Conservation (phyloP, 2,113 vertebrate species). For the Machaerirhynchus nigripectus region DNA sequence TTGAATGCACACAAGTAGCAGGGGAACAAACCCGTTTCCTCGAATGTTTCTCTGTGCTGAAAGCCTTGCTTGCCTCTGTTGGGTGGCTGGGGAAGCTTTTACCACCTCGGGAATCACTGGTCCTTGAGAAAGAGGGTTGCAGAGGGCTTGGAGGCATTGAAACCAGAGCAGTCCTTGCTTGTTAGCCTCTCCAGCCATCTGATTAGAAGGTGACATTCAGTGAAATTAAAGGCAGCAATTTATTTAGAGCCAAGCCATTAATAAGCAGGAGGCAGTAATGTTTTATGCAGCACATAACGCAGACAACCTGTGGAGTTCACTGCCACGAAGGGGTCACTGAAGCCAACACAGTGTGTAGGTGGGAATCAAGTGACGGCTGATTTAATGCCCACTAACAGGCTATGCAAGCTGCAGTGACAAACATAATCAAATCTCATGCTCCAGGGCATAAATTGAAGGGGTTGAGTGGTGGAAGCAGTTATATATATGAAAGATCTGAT, state of each 20-base stretch:
- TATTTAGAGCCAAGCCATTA: constrained; percentile 23
- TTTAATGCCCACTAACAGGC: constrained; percentile 38
- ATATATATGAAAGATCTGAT: not conserved
- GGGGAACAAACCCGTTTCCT: not conserved
- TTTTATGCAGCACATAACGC: constrained; percentile 16
- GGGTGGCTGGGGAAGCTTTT: constrained; percentile 22
- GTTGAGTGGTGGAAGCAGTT: not conserved
- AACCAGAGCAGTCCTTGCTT: not conserved
- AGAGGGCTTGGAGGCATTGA: not conserved
- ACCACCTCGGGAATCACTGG: not conserved
- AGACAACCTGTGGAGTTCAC: constrained; percentile 8
- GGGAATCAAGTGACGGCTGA: constrained; percentile 2
- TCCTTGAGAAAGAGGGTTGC: not conserved
- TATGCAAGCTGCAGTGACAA: constrained; percentile 14
- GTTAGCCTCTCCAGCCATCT: not conserved
- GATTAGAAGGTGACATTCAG: constrained; percentile 49
- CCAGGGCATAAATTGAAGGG: constrained; percentile 50
- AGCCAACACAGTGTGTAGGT: not conserved
- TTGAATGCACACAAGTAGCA: not conserved
- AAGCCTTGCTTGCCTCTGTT: constrained; percentile 60
- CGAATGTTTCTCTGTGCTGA: not conserved
- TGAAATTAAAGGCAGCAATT: constrained; percentile 9
- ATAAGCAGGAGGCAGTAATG: not conserved
- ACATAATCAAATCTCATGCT: constrained; percentile 59
- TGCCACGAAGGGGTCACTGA: not conserved